Percentiles rank a stretch among this genome's conserved stretches.
phyloP scores from a whole-genome alignment of 2,113 vertebrate genomes.

The Rostratula benghalensis region DNA sequence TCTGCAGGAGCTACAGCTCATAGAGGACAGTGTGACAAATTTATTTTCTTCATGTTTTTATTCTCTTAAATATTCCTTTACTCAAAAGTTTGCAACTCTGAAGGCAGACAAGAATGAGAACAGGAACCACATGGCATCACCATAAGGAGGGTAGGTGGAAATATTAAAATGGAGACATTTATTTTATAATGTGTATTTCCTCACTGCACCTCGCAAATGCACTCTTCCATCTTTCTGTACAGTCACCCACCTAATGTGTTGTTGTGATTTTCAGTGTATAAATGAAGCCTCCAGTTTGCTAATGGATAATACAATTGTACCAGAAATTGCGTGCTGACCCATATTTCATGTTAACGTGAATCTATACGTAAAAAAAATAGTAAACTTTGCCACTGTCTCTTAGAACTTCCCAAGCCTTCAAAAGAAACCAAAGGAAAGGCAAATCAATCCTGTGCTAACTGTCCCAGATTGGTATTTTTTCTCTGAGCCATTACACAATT shows the following conservation, averaged over 20 bases:
- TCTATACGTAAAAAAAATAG: background rate
- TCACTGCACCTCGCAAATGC: slow-evolving; percentile 32
- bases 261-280: slow-evolving; percentile 47
- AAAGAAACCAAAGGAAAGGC: background rate
- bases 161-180: slow-evolving; percentile 71
- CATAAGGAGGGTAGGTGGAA: slow-evolving; percentile 76
- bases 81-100: background rate
- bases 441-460: slow-evolving; percentile 41
- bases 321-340: background rate
- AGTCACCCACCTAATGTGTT: slow-evolving; percentile 60
- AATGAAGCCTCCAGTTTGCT: slow-evolving; percentile 55
- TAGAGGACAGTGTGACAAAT: background rate
- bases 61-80: slow-evolving; percentile 35
- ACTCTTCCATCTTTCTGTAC: slow-evolving; percentile 41
- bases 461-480: background rate
- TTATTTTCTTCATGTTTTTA: background rate
- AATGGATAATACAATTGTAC: slow-evolving; percentile 37
- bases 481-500: slow-evolving; percentile 29
- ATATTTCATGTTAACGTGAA: slow-evolving; percentile 45
- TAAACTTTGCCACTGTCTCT: slow-evolving; percentile 21
- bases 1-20: background rate
- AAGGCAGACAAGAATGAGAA: slow-evolving; percentile 47
- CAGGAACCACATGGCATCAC: slow-evolving; percentile 63
- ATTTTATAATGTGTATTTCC: slow-evolving; percentile 61
- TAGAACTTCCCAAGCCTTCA: background rate